Evolutionary conservation across 2,888 invertebrate species (phyloP), one percentile per base, ranked within the genome.

Genomic region (Synanthedon myopaeformis): DNA sequence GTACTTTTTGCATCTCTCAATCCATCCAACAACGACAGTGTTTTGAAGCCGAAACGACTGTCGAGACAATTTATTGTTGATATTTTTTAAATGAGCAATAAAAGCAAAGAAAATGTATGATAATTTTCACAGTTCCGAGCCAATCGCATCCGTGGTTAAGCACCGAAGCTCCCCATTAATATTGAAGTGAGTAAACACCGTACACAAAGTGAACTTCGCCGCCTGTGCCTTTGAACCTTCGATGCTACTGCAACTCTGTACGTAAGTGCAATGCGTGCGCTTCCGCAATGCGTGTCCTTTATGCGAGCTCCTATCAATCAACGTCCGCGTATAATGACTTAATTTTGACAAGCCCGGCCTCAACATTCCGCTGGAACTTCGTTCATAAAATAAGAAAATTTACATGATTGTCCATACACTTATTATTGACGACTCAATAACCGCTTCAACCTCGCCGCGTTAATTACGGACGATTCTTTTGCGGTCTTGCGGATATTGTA

Each of bases 321-420:
- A 77, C 70, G 83, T 85, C 81, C 69, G 70, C 62, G 63, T 74
- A 71, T 84, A 83, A 85, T 77, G 75, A 82, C 82, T 83, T 83
- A 82, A 85, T 85, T 80, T 77, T 80, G 77, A 82, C 80, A 77
- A 67, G 70, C 69, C 62, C 62, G 59, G 58, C 63, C 63, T 67
- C 65, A 63, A 61, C 67, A 72, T 71, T 69, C 67, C 68, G 35
- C 35, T 66, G 60, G 69, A 68, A 67, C 68, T 71, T 66, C 58
- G 61, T 73, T 77, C 77, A 78, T 77, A 79, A 72, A 73, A 41
- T 41, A 51, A 63, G 63, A 70, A 51, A 78, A 76, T 75, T 74
- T 69, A 73, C 76, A 73, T 72, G 69, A 76, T 74, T 69, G 69
- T 66, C 23, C 59, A 61, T 62, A 62, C 68, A 68, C 70, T 59